These are phyloP conservation scores for Thaumatotibia leucotreta DNA, from an alignment of 1,140 invertebrate genomes.

Conservation along the genomic window DNA sequence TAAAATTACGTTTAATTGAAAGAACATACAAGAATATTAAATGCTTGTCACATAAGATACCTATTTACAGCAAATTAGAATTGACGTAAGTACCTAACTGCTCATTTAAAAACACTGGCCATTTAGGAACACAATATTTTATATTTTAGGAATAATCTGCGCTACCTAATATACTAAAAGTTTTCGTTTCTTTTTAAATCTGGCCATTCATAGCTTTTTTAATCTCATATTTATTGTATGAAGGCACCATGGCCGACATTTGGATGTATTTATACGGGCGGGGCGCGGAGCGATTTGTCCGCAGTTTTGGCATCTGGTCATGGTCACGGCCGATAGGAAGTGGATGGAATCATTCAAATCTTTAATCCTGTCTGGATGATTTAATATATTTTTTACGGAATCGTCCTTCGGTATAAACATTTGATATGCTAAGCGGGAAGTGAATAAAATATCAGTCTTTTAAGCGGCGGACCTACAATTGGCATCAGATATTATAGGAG, in stretches of 20 bases:
- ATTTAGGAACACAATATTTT: no score
- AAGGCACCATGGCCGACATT: constrained; percentile 1
- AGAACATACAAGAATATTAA: no score
- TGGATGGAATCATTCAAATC: constrained; percentile 3
- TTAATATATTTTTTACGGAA: background rate
- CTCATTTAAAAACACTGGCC: no score
- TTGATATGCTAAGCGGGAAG: no score
- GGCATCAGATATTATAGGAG: no score
- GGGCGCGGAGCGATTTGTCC: background rate
- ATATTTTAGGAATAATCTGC: no score
- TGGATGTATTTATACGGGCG: constrained; percentile 1
- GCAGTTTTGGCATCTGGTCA: background rate
- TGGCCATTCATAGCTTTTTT: background rate
- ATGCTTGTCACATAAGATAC: no score
- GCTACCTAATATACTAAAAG: background rate
- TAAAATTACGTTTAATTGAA: background rate
- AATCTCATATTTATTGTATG: constrained; percentile 2
- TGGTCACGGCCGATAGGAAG: background rate
- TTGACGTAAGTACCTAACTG: no score
- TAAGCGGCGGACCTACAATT: no score
- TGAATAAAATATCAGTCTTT: no score
- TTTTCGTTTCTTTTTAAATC: background rate
- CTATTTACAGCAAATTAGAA: no score
- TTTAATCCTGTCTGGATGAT: background rate
- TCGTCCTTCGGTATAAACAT: background rate